Evolutionary conservation across 2,113 vertebrate genomes (phyloP).

Genomic region (Protobothrops flavoviridis): DNA sequence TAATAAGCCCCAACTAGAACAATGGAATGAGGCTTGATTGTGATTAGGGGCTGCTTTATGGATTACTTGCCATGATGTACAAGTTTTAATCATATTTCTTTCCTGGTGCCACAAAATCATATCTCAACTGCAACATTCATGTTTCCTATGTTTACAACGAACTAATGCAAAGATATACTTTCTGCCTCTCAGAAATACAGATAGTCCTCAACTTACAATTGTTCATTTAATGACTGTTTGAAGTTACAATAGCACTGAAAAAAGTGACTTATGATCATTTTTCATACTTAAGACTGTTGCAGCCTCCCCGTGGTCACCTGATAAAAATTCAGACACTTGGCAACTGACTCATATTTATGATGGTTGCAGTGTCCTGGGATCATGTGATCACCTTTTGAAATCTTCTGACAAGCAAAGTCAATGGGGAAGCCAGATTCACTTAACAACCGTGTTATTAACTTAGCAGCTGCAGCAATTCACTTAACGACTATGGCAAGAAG

Average conservation of each 20-base stretch:
- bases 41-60: neutral
- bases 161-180: neutral
- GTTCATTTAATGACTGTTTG: neutral
- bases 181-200: neutral
- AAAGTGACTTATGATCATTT: neutral
- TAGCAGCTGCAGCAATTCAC: neutral
- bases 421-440: neutral
- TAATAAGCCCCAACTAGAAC: neutral
- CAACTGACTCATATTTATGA: neutral
- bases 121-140: neutral
- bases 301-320: neutral
- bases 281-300: rapidly evolving
- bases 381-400: neutral
- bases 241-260: neutral
- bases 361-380: neutral
- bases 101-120: neutral
- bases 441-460: neutral
- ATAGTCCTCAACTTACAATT: neutral
- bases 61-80: neutral
- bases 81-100: neutral
- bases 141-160: neutral
- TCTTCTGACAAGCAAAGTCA: neutral
- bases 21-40: neutral
- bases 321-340: neutral
- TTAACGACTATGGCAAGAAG: neutral